These are phyloP conservation scores for Oreochromis spilurus DNA, from an alignment of 2,113 vertebrate species.

Conservation along the genomic window DNA sequence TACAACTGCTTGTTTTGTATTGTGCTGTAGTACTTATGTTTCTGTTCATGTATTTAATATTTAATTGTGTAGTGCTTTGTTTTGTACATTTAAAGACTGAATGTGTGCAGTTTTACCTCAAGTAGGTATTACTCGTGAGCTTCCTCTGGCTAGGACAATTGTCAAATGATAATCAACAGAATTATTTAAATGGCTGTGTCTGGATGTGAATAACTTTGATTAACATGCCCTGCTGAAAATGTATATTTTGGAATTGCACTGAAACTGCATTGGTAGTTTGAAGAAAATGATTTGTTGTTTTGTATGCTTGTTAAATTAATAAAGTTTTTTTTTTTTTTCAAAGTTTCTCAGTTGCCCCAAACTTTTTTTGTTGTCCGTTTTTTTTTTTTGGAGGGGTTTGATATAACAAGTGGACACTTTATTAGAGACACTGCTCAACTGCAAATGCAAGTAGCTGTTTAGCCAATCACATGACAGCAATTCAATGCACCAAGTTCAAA, in stretches of 20 bases:
- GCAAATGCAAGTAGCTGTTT: neutral
- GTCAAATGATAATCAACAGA: constrained; percentile 60
- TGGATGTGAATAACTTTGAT: constrained; percentile 54
- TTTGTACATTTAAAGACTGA: constrained; percentile 15
- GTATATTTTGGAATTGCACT: constrained; percentile 77
- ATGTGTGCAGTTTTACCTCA: constrained; percentile 57
- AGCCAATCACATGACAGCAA: neutral
- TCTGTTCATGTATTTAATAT: constrained; percentile 57
- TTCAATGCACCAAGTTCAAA: neutral
- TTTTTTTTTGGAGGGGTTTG: neutral
- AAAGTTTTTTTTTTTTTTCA: constrained; percentile 43
- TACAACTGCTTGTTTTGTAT: constrained; percentile 51
- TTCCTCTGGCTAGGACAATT: constrained; percentile 62
- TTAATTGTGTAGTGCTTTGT: constrained; percentile 45
- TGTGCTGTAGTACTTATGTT: constrained; percentile 35
- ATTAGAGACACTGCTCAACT: neutral
- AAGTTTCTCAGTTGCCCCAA: neutral
- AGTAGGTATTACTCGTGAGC: constrained; percentile 36
- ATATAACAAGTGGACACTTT: neutral
- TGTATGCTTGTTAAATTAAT: constrained; percentile 74
- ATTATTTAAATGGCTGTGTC: constrained; percentile 47
- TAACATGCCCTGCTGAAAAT: constrained; percentile 67
- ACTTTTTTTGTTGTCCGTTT: neutral
- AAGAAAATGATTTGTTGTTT: constrained; percentile 61
- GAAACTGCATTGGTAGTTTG: constrained; percentile 66